Evolutionary conservation across 2,797 vertebrate species (phyloP).

Genomic region (Notolepis coatsorum): DNA sequence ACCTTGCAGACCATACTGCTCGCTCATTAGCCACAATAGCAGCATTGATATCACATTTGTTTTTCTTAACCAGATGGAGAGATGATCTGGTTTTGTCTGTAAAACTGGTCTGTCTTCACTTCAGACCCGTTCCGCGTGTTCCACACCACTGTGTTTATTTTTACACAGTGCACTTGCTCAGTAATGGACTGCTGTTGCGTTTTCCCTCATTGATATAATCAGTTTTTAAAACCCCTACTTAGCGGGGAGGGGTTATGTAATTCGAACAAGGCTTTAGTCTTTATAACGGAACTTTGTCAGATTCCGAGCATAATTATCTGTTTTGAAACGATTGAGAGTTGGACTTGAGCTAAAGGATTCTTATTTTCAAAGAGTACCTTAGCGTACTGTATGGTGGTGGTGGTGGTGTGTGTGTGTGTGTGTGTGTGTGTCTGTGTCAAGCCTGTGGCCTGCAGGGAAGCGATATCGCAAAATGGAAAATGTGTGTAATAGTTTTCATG

Average conservation of each 20-base stretch:
- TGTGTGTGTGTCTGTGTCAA: not conserved
- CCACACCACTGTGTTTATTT: not conserved
- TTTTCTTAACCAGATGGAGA: not conserved
- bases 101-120: not conserved
- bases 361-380: constrained; percentile 7
- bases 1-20: too few species aligned
- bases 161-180: not conserved
- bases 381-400: too few species aligned
- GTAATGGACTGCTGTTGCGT: not conserved
- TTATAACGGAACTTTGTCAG: constrained; percentile 11
- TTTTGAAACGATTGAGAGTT: constrained; percentile 52
- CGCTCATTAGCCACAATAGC: too few species aligned
- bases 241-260: constrained; percentile 58
- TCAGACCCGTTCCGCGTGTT: not conserved
- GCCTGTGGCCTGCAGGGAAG: constrained; percentile 19
- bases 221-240: constrained; percentile 37
- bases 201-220: constrained; percentile 39
- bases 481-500: constrained; percentile 26
- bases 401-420: not conserved
- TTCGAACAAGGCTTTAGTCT: constrained; percentile 17
- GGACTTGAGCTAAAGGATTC: constrained; percentile 9
- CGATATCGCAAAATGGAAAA: constrained; percentile 40
- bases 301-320: constrained; percentile 18
- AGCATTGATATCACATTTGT: not conserved
- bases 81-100: not conserved